phyloP scores from a whole-genome alignment of 1,140 invertebrate genomes.

The Lycorma delicatula region DNA sequence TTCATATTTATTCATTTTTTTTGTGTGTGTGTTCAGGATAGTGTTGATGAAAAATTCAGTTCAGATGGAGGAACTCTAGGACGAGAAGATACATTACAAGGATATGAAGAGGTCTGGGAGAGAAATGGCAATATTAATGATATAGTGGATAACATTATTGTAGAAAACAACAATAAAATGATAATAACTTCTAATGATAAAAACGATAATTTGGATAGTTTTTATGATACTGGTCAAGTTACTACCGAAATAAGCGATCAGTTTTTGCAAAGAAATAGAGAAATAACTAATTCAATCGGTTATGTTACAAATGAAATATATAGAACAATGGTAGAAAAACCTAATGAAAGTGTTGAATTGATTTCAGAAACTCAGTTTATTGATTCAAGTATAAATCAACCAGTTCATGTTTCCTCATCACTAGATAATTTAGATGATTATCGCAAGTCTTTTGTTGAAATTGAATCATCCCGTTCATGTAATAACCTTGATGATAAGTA shows the following conservation, averaged over 20 bases:
- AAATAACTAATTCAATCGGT: neutral
- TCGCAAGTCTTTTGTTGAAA: constrained; percentile 8
- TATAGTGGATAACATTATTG: neutral
- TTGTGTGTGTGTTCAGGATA: no score
- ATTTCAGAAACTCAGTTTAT: neutral
- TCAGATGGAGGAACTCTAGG: constrained; percentile 19
- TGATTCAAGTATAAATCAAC: no score
- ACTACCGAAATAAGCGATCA: neutral
- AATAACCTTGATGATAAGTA: constrained; percentile 19
- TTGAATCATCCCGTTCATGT: constrained; percentile 23
- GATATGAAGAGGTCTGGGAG: constrained; percentile 27
- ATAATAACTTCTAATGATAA: neutral
- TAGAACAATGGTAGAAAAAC: neutral
- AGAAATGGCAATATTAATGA: constrained; percentile 13
- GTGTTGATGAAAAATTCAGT: no score
- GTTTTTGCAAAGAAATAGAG: neutral
- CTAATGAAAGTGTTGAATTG: neutral
- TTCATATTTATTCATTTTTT: no score
- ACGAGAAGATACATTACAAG: constrained; percentile 23
- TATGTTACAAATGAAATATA: neutral
- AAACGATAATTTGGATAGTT: neutral
- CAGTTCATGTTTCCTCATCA: neutral
- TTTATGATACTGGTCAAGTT: neutral
- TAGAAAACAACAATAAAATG: neutral
- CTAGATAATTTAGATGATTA: constrained; percentile 16